Conservation (phyloP, 2,888 invertebrate genomes). For the Acrocera orbiculus region DNA sequence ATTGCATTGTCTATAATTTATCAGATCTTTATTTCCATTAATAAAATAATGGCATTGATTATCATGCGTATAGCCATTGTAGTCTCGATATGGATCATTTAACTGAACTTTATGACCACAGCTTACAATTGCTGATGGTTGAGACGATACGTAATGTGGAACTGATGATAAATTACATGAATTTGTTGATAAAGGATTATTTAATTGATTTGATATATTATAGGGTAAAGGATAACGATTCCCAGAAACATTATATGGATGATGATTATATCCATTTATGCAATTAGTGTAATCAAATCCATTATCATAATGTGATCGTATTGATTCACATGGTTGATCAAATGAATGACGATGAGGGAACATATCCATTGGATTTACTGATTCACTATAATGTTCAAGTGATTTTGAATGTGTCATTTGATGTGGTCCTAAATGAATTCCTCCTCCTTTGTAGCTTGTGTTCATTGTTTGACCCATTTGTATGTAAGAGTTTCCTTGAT, state of each 20-base stretch:
- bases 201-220: slow-evolving; percentile 26
- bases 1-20: slow-evolving; percentile 7
- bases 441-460: too few species aligned
- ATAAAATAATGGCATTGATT: not conserved
- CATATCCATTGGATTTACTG: slow-evolving; percentile 17
- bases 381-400: slow-evolving; percentile 25
- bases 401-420: slow-evolving; percentile 30
- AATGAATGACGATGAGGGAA: slow-evolving; percentile 29
- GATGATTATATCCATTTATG: slow-evolving; percentile 17
- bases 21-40: slow-evolving; percentile 6
- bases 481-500: slow-evolving; percentile 6
- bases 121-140: slow-evolving; percentile 2
- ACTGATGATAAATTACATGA: too few species aligned
- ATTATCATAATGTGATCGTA: not conserved
- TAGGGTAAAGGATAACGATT: slow-evolving; percentile 29
- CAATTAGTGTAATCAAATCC: too few species aligned
- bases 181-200: slow-evolving; percentile 9
- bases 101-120: slow-evolving; percentile 8
- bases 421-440: too few species aligned
- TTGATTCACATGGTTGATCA: slow-evolving; percentile 24
- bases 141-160: slow-evolving; percentile 3
- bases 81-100: slow-evolving; percentile 9
- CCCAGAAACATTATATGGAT: slow-evolving; percentile 29
- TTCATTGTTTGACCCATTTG: too few species aligned
- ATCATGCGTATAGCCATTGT: slow-evolving; percentile 8